phyloP scores from a whole-genome alignment of 2,888 invertebrate species.

The Crematogaster levior region DNA sequence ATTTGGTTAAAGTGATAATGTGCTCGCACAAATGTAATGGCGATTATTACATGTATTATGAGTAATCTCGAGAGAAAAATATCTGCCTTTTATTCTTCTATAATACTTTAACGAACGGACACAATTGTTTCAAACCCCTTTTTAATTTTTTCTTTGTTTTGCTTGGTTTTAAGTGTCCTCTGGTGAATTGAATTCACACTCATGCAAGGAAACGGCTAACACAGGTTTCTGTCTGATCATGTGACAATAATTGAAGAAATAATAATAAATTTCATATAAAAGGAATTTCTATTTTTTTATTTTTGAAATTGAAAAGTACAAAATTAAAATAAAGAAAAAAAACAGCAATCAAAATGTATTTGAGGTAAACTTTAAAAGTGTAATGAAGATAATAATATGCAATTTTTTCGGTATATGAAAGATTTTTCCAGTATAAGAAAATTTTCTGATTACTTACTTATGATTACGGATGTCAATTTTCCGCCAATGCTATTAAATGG shows the following conservation, averaged over 20 bases:
- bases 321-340: background rate
- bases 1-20: slow-evolving; percentile 13
- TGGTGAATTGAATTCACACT: slow-evolving; percentile 55
- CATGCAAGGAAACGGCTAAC: slow-evolving; percentile 56
- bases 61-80: slow-evolving; percentile 9
- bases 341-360: background rate
- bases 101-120: background rate
- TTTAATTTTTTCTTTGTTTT: background rate
- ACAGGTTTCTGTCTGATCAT: slow-evolving; percentile 71
- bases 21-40: background rate
- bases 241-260: slow-evolving; percentile 57
- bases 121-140: background rate
- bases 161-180: slow-evolving; percentile 64
- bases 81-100: background rate
- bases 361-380: background rate
- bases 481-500: background rate
- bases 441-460: background rate
- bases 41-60: background rate
- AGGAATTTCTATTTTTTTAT: slow-evolving; percentile 21
- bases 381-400: background rate
- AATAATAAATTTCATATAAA: slow-evolving; percentile 27
- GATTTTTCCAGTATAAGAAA: background rate
- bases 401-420: background rate
- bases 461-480: background rate
- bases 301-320: background rate